These are phyloP conservation scores for Sericinus montela DNA, from an alignment of 2,888 invertebrate genomes.

Conservation along the genomic window DNA sequence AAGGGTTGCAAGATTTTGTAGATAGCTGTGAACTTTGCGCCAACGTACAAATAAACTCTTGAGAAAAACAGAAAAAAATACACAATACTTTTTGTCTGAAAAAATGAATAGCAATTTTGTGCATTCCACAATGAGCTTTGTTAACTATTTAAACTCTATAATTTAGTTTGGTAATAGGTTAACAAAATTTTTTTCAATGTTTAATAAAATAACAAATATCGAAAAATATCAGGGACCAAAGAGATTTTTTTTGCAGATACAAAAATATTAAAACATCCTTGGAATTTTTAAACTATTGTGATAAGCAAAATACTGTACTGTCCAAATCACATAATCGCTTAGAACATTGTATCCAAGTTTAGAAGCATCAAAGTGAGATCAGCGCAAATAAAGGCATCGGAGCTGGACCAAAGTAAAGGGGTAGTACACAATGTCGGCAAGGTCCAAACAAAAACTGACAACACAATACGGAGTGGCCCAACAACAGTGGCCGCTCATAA, in stretches of 20 bases:
- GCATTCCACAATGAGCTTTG: no score
- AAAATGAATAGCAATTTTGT: no score
- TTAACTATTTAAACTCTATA: no score
- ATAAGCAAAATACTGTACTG: constrained; percentile 23
- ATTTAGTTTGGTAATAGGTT: no score
- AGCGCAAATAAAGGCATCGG: constrained; percentile 68
- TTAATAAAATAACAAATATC: no score
- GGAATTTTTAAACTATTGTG: no score
- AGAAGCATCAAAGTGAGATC: constrained; percentile 74
- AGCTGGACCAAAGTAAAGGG: constrained; percentile 67
- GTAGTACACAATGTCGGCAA: constrained; percentile 74
- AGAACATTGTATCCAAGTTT: constrained; percentile 58
- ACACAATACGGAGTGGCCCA: constrained; percentile 73
- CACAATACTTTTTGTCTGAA: background rate
- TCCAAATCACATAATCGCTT: constrained; percentile 42
- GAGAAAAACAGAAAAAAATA: constrained; percentile 1
- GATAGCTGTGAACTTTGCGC: constrained; percentile 29
- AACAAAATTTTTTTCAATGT: no score
- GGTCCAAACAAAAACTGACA: constrained; percentile 76
- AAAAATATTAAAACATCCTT: no score
- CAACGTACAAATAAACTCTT: constrained; percentile 8
- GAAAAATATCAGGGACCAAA: no score
- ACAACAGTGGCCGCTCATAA: constrained; percentile 78
- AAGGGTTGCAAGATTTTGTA: constrained; percentile 48
- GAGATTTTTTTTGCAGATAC: no score